Percentiles rank a stretch among this genome's conserved stretches.
These are phyloP conservation scores for Sandelia bainsii DNA, from an alignment of 2,797 vertebrate genomes.

Conservation along the genomic window DNA sequence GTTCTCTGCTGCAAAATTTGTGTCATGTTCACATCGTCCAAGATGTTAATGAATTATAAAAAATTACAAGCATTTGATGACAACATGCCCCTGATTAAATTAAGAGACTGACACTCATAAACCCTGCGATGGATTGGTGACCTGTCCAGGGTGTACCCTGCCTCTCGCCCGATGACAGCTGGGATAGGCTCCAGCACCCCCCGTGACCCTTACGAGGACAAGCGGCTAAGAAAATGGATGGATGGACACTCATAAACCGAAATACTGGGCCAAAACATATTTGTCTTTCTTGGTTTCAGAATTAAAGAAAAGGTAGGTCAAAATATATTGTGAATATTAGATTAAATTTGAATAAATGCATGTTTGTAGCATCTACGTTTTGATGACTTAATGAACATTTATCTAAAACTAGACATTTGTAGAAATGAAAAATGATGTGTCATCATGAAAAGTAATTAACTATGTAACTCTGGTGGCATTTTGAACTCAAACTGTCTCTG, in stretches of 20 bases:
- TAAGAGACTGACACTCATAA: not conserved
- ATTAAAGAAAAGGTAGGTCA: not conserved
- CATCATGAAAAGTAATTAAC: slow-evolving; percentile 15
- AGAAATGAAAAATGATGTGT: slow-evolving; percentile 1
- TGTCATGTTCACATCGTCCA: slow-evolving; percentile 43
- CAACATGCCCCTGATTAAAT: not conserved
- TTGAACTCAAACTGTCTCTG: not conserved
- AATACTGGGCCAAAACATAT: not conserved
- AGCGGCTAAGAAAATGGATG: too few relatives aligned
- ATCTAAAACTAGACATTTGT: not conserved
- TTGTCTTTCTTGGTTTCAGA: not conserved
- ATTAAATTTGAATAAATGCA: not conserved
- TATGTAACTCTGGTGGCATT: not conserved
- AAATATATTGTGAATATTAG: not conserved
- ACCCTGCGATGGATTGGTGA: too few relatives aligned
- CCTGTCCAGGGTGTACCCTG: too few relatives aligned
- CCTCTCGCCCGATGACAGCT: too few relatives aligned
- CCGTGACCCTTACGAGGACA: too few relatives aligned
- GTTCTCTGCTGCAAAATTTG: slow-evolving; percentile 35
- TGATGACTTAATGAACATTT: not conserved
- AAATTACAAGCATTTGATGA: slow-evolving; percentile 19
- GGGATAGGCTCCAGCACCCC: too few relatives aligned
- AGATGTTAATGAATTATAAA: slow-evolving; percentile 42
- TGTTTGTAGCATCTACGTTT: too few relatives aligned
- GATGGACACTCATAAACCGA: not conserved